phyloP scores from a whole-genome alignment of 2,888 invertebrate species.

The Axea sp. region DNA sequence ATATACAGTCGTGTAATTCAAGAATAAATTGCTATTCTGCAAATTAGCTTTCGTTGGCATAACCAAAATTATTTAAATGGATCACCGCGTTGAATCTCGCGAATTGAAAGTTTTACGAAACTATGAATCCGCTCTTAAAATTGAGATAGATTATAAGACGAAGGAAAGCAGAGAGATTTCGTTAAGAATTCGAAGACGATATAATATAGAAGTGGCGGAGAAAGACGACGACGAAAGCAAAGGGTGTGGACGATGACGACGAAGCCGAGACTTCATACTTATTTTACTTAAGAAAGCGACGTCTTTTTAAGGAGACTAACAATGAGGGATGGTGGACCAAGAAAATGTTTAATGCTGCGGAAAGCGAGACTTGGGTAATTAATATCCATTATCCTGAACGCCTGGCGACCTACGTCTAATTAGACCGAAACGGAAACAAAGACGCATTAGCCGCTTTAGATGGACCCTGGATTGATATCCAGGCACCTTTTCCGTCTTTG shows the following conservation, averaged over 20 bases:
- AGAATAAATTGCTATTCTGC: too few species aligned
- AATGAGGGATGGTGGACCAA: conserved; percentile 78
- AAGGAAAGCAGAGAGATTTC: conserved; percentile 63
- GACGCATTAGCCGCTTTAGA: conserved; percentile 73
- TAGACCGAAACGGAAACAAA: conserved; percentile 73
- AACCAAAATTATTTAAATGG: conserved; percentile 77
- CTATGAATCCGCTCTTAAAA: conserved; percentile 76
- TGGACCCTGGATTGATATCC: conserved; percentile 61
- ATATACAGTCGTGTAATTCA: too few species aligned
- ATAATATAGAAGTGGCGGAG: conserved; percentile 48
- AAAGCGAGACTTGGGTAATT: conserved; percentile 78
- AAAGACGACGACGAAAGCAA: conserved; percentile 56
- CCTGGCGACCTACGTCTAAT: conserved; percentile 74
- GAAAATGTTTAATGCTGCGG: conserved; percentile 79
- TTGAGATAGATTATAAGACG: conserved; percentile 77
- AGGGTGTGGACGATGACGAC: conserved; percentile 63
- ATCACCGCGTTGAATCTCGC: conserved; percentile 68
- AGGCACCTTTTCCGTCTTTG: conserved; percentile 55
- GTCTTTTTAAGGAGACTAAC: conserved; percentile 77
- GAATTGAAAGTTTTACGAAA: conserved; percentile 71
- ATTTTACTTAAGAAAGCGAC: conserved; percentile 75
- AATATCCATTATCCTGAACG: conserved; percentile 78
- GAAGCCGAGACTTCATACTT: conserved; percentile 71
- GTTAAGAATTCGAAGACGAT: conserved; percentile 61
- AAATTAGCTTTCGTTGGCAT: conserved; percentile 64